Evolutionary conservation across 2,797 vertebrate genomes (phyloP), one percentile per base, ranked within the genome.

Genomic region (Pempheris klunzingeri): DNA sequence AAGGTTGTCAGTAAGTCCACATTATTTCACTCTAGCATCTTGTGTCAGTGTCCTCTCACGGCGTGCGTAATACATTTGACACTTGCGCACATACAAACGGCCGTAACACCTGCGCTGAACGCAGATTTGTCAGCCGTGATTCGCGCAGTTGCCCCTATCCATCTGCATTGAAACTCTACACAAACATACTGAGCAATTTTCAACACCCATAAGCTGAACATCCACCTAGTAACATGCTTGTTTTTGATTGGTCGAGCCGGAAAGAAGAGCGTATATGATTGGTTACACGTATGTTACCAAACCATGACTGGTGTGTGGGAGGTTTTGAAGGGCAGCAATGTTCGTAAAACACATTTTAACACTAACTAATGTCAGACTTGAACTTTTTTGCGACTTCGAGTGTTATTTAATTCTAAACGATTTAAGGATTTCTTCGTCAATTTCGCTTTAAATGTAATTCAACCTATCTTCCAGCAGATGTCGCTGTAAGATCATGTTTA

Each of bases 181-280:
- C 4, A 6, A 0, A 4, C 3, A 0, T 1, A 0, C 5, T 1
- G 9, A 4, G 67, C 80, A 67, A 34, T 4, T 43, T 68, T 64
- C 36, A 1, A 17, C 77, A 54, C 47, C 3, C 14, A 4, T 1
- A 7, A 70, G 1, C 38, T 0, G 18, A 44, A 11, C 26, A 1
- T 9, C 3, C 4, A 46, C 78, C 0, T 17, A 2, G 3, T 0
- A 76, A 64, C 34, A 59, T 59, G 1, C 65, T 43, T 3, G 38
- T 1, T 13, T 74, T 0, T 46, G 73, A 80, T 93, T 93, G 87
- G 91, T 64, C 8, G 0, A 18, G 0, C 0, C 0, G 0, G 0
- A 3, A 84, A 58, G 46, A 80, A 83, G 46, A 20, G 0, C 0
- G 0, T 0, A 24, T 39, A 0, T 77, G 75, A 92, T 93, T 94